phyloP scores from a whole-genome alignment of 2,888 invertebrate genomes.

The Candidula unifasciata region DNA sequence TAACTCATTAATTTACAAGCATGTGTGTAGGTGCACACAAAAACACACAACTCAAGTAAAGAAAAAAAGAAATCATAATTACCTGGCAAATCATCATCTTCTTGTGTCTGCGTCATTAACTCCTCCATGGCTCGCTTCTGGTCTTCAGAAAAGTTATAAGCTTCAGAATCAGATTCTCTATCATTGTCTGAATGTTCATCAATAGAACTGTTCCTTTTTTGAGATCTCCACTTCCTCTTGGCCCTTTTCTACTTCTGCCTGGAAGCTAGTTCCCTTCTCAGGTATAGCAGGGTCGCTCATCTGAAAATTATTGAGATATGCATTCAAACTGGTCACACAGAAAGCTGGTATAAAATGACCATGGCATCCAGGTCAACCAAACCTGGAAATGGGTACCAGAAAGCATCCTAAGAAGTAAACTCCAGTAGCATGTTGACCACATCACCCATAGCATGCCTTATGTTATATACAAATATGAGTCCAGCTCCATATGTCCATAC shows the following conservation, averaged over 20 bases:
- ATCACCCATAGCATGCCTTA: too few relatives aligned
- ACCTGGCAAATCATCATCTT: constrained; percentile 53
- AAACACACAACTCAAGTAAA: neutral
- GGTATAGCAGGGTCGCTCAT: neutral
- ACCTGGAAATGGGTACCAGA: too few relatives aligned
- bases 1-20: too few relatives aligned
- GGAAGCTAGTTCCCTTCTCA: neutral
- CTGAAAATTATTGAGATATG: neutral
- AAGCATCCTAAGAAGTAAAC: too few relatives aligned
- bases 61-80: neutral
- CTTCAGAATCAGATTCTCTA: constrained; percentile 64
- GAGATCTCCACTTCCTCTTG: constrained; percentile 23
- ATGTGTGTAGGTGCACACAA: too few relatives aligned
- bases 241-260: neutral
- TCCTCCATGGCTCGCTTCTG: constrained; percentile 72
- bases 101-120: constrained; percentile 60
- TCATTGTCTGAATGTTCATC: constrained; percentile 45
- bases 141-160: constrained; percentile 70
- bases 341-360: too few relatives aligned
- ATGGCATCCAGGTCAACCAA: too few relatives aligned
- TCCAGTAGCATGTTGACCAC: too few relatives aligned
- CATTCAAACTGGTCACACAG: too few relatives aligned
- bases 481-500: too few relatives aligned
- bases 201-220: neutral
- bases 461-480: too few relatives aligned